Evolutionary conservation across 2,797 vertebrate genomes (phyloP).

Genomic region (Sebastes dallii): DNA sequence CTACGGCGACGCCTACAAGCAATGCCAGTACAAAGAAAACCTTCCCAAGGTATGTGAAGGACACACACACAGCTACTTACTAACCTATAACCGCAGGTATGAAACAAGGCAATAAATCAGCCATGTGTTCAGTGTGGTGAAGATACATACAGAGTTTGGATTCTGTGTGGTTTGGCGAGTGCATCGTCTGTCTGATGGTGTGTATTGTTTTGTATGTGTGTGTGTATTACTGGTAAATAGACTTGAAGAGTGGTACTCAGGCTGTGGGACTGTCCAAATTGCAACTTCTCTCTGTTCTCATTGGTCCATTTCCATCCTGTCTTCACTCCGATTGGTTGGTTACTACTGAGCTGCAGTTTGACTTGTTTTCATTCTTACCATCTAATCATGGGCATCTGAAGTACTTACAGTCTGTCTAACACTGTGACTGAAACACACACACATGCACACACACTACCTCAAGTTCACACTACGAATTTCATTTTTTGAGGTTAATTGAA

Average conservation of each 20-base stretch:
- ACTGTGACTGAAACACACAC: not conserved
- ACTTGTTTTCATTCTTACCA: constrained; percentile 34
- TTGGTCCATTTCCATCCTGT: constrained; percentile 63
- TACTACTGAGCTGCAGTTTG: constrained; percentile 34
- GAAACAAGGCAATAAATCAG: not conserved
- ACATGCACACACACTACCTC: not conserved
- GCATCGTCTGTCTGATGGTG: constrained; percentile 36
- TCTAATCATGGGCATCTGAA: constrained; percentile 30
- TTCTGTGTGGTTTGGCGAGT: constrained; percentile 18
- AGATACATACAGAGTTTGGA: constrained; percentile 7
- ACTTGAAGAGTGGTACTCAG: constrained; percentile 9
- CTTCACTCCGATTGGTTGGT: constrained; percentile 50
- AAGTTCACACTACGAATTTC: not conserved
- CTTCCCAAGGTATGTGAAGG: constrained; percentile 92
- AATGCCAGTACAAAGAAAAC: constrained; percentile 98
- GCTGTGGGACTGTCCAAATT: constrained; percentile 52
- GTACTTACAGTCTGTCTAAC: constrained; percentile 18
- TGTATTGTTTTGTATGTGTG: constrained; percentile 25
- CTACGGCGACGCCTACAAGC: constrained; percentile 97
- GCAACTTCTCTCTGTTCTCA: constrained; percentile 54
- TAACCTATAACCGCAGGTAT: not conserved
- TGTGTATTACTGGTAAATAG: constrained; percentile 24
- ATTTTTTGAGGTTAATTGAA: not conserved
- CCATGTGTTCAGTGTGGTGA: not conserved
- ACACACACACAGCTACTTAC: not conserved